Percentiles rank a stretch among this genome's conserved stretches.
Evolutionary conservation across 2,888 invertebrate genomes (phyloP).

Genomic region (Lasius platythorax): DNA sequence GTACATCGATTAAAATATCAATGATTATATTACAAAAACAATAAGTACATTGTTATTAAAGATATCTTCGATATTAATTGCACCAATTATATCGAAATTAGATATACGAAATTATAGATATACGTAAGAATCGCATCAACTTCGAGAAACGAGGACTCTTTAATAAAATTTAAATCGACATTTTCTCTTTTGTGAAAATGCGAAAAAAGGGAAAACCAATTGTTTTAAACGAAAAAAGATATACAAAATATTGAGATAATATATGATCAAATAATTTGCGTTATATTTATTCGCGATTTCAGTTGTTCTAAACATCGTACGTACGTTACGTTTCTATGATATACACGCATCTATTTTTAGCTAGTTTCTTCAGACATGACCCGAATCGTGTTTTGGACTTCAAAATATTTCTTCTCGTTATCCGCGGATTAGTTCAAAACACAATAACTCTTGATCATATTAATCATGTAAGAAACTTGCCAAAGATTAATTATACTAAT

Average conservation of each 20-base stretch:
- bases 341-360: constrained; percentile 44
- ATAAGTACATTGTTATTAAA: background rate
- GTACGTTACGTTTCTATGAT: background rate
- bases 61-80: background rate
- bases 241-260: background rate
- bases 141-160: background rate
- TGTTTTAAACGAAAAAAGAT: background rate
- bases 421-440: background rate
- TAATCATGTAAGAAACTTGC: background rate
- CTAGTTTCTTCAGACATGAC: constrained; percentile 1
- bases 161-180: background rate
- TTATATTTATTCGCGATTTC: background rate
- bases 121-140: background rate
- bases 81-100: background rate
- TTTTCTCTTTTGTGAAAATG: background rate
- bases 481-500: background rate
- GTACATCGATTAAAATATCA: background rate
- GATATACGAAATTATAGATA: background rate
- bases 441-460: background rate
- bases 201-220: background rate
- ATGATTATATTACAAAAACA: background rate
- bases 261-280: background rate
- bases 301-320: background rate
- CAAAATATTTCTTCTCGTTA: constrained; percentile 10
- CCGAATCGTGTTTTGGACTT: constrained; percentile 29